These are phyloP conservation scores for Tanytarsus gracilentus DNA, from an alignment of 2,888 invertebrate genomes.

Conservation along the genomic window DNA sequence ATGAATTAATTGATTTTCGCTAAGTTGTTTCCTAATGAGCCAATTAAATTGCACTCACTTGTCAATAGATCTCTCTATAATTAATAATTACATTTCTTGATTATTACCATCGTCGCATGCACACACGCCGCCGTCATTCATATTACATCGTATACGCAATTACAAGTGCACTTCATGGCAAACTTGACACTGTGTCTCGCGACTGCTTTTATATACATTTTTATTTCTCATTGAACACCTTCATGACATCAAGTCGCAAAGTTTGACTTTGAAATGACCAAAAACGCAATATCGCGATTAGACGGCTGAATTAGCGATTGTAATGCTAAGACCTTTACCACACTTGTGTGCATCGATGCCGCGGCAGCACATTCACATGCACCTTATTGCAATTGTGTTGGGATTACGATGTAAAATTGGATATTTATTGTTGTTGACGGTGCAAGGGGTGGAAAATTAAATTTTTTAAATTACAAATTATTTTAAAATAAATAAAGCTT, in stretches of 20 bases:
- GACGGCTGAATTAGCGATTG: too few relatives aligned
- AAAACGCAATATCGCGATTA: constrained; percentile 24
- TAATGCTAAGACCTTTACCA: constrained; percentile 13
- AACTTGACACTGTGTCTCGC: constrained; percentile 26
- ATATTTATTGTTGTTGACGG: too few relatives aligned
- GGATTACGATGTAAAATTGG: too few relatives aligned
- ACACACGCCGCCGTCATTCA: too few relatives aligned
- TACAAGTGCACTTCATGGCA: constrained; percentile 22
- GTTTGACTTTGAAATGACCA: constrained; percentile 24
- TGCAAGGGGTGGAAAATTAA: too few relatives aligned
- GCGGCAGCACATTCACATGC: too few relatives aligned
- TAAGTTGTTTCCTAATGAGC: constrained; percentile 16
- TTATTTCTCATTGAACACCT: neutral
- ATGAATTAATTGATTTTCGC: constrained; percentile 11
- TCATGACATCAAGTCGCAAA: neutral
- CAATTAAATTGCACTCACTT: constrained; percentile 6
- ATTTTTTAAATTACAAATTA: too few relatives aligned
- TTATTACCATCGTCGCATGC: too few relatives aligned
- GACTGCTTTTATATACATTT: neutral
- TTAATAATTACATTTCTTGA: neutral
- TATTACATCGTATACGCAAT: neutral
- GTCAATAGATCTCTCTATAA: neutral
- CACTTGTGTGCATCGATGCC: too few relatives aligned
- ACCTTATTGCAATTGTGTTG: too few relatives aligned
- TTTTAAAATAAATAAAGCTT: too few relatives aligned